Conservation (phyloP, 2,113 vertebrate genomes). For the Nesogale talazaci region DNA sequence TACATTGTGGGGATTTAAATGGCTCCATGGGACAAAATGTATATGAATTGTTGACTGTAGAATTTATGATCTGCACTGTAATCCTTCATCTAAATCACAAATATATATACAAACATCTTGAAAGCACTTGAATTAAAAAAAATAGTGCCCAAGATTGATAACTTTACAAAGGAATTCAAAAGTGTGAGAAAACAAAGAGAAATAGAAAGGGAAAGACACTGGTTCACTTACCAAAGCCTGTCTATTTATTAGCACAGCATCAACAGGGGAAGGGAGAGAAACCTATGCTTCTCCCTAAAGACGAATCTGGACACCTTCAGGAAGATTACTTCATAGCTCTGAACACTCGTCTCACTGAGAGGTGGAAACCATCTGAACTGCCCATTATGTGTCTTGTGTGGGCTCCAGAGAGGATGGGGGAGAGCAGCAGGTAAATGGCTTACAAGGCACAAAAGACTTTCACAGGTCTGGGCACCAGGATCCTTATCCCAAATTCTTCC, state of each 20-base stretch:
- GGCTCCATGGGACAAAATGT: too few species aligned
- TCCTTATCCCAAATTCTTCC: not conserved
- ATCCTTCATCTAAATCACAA: too few species aligned
- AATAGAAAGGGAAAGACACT: not conserved
- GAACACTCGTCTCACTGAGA: not conserved
- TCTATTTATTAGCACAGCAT: not conserved
- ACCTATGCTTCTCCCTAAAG: not conserved
- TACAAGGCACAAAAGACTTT: not conserved
- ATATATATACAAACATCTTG: not conserved
- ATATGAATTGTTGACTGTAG: too few species aligned
- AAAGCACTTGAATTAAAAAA: not conserved
- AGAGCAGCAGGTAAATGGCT: not conserved
- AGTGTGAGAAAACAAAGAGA: not conserved
- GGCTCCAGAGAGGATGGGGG: not conserved
- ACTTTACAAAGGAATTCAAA: not conserved
- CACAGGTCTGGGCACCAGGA: not conserved
- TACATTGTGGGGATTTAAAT: too few species aligned
- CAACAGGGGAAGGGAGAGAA: not conserved
- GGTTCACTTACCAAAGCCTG: not conserved
- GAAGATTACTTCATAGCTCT: not conserved
- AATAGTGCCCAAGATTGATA: not conserved
- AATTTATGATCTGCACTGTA: too few species aligned
- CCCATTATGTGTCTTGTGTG: not conserved
- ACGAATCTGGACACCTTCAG: fast-evolving
- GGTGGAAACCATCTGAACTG: not conserved